Evolutionary conservation across 2,113 vertebrate species (phyloP).

Genomic region (Apteryx owenii): DNA sequence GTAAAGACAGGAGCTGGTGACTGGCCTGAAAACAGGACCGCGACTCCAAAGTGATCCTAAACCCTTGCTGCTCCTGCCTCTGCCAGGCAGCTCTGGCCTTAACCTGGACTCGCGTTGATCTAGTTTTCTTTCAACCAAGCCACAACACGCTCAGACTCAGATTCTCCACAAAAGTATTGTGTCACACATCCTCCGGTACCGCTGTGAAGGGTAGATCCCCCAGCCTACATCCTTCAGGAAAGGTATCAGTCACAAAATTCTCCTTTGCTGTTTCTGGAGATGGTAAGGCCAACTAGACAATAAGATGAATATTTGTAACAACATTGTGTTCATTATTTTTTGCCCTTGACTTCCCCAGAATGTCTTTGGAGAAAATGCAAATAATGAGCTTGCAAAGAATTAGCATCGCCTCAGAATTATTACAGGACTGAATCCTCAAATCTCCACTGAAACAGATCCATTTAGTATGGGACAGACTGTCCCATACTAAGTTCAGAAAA

Average conservation of each 20-base stretch:
- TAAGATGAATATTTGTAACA: background rate
- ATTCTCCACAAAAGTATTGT: background rate
- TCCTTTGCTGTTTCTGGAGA: background rate
- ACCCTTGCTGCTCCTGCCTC: background rate
- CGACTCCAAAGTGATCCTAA: background rate
- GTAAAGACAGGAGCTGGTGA: fast-evolving
- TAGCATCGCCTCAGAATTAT: background rate
- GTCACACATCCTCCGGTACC: background rate
- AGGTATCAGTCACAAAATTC: fast-evolving
- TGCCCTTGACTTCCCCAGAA: background rate
- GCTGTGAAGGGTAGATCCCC: fast-evolving
- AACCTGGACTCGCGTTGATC: background rate
- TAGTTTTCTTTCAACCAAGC: background rate
- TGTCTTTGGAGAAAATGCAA: background rate
- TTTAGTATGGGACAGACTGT: no score
- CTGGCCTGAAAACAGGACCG: no score
- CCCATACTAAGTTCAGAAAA: background rate
- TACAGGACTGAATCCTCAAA: background rate
- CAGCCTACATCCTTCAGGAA: background rate
- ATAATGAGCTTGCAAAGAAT: background rate
- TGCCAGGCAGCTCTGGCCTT: background rate
- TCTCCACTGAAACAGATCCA: fast-evolving
- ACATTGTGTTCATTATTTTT: background rate
- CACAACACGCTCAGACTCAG: fast-evolving
- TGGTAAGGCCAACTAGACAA: background rate